Evolutionary conservation across 2,797 vertebrate genomes (phyloP).

Genomic region (Dryobates pubescens): DNA sequence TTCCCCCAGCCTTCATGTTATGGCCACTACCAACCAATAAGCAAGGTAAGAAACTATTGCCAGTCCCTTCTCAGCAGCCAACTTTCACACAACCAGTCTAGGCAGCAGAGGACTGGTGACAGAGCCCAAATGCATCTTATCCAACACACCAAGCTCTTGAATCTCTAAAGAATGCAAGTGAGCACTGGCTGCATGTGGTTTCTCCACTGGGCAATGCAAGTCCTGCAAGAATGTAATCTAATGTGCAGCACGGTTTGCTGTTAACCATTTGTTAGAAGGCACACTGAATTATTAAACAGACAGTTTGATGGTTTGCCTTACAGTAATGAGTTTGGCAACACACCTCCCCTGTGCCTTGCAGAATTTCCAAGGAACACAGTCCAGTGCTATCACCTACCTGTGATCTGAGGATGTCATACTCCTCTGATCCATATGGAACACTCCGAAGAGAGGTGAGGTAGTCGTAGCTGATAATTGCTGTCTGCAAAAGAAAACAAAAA

Average conservation of each 20-base stretch:
- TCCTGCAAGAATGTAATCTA: neutral
- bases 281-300: neutral
- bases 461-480: slow-evolving; percentile 89
- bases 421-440: slow-evolving; percentile 84
- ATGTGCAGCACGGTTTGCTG: neutral
- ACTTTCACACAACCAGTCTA: neutral
- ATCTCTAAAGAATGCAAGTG: neutral
- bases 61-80: neutral
- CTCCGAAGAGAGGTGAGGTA: slow-evolving; percentile 89
- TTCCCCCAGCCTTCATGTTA: neutral
- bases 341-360: neutral
- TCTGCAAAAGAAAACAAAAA: slow-evolving; percentile 81
- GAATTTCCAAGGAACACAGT: neutral
- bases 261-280: neutral
- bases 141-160: neutral
- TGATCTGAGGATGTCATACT: slow-evolving; percentile 88
- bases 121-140: neutral
- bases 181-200: neutral
- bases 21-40: neutral
- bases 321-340: neutral
- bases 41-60: neutral
- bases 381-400: slow-evolving; percentile 80
- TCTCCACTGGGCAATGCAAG: neutral
- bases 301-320: neutral
- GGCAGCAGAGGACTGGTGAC: neutral